These are phyloP conservation scores for Plebejus melissa DNA, from an alignment of 2,888 invertebrate genomes.

Conservation along the genomic window DNA sequence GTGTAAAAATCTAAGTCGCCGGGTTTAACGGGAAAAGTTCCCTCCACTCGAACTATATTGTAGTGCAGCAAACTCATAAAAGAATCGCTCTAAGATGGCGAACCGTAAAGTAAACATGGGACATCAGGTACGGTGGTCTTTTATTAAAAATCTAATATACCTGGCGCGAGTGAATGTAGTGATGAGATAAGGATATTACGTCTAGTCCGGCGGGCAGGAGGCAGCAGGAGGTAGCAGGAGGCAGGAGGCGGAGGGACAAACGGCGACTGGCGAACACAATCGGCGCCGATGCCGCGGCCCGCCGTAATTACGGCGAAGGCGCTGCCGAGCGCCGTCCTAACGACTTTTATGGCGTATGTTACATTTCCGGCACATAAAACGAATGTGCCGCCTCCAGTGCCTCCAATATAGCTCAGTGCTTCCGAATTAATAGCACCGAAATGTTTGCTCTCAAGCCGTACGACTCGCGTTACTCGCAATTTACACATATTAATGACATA, in stretches of 20 bases:
- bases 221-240: slow-evolving; percentile 35
- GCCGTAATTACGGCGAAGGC: slow-evolving; percentile 74
- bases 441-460: slow-evolving; percentile 70
- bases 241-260: slow-evolving; percentile 38
- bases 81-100: background rate
- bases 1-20: slow-evolving; percentile 5
- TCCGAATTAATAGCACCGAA: slow-evolving; percentile 73
- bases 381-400: slow-evolving; percentile 73
- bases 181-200: slow-evolving; percentile 50
- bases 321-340: slow-evolving; percentile 70
- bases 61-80: slow-evolving; percentile 1
- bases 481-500: slow-evolving; percentile 56
- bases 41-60: background rate
- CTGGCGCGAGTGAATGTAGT: slow-evolving; percentile 22
- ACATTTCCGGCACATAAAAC: slow-evolving; percentile 78
- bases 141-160: slow-evolving; percentile 26
- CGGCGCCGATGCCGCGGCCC: slow-evolving; percentile 52
- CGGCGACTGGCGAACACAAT: slow-evolving; percentile 47
- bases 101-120: slow-evolving; percentile 12
- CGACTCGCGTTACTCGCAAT: slow-evolving; percentile 56
- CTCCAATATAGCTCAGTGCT: slow-evolving; percentile 65
- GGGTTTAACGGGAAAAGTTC: slow-evolving; percentile 1
- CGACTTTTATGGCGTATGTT: slow-evolving; percentile 79
- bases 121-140: slow-evolving; percentile 15
- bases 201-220: slow-evolving; percentile 63